These are phyloP conservation scores for Salvelinus alpinus DNA, from an alignment of 2,113 vertebrate genomes.

Conservation along the genomic window DNA sequence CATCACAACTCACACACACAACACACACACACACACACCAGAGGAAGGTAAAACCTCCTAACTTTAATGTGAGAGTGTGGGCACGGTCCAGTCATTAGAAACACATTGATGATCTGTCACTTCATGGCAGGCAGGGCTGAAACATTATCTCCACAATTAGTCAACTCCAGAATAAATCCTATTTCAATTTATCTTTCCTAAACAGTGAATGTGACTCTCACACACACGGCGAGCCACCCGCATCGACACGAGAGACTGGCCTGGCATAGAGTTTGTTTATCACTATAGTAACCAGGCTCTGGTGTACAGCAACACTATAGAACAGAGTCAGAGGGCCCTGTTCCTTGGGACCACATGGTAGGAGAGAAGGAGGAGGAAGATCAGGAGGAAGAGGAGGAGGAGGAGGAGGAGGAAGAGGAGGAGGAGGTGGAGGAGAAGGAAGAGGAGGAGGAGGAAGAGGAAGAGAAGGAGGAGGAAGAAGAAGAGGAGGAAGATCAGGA, in stretches of 20 bases:
- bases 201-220: slow-evolving; percentile 14
- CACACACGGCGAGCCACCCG: neutral
- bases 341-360: too few species aligned
- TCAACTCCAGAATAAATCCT: slow-evolving; percentile 27
- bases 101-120: slow-evolving; percentile 35
- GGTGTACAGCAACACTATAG: too few species aligned
- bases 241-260: neutral
- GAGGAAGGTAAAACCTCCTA: slow-evolving; percentile 14
- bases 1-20: neutral
- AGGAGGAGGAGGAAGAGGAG: too few species aligned
- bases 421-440: neutral
- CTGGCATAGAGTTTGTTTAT: slow-evolving; percentile 31
- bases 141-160: slow-evolving; percentile 4
- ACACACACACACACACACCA: slow-evolving; percentile 3
- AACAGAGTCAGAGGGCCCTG: too few species aligned
- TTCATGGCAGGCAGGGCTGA: slow-evolving; percentile 16
- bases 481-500: neutral
- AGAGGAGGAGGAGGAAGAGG: neutral
- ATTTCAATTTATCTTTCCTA: slow-evolving; percentile 23
- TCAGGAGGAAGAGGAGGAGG: too few species aligned
- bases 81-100: slow-evolving; percentile 18
- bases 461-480: neutral
- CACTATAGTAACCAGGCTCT: slow-evolving; percentile 27
- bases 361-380: too few species aligned
- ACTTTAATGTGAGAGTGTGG: slow-evolving; percentile 28